Evolutionary conservation across 2,113 vertebrate genomes (phyloP).

Genomic region (Athene noctua): DNA sequence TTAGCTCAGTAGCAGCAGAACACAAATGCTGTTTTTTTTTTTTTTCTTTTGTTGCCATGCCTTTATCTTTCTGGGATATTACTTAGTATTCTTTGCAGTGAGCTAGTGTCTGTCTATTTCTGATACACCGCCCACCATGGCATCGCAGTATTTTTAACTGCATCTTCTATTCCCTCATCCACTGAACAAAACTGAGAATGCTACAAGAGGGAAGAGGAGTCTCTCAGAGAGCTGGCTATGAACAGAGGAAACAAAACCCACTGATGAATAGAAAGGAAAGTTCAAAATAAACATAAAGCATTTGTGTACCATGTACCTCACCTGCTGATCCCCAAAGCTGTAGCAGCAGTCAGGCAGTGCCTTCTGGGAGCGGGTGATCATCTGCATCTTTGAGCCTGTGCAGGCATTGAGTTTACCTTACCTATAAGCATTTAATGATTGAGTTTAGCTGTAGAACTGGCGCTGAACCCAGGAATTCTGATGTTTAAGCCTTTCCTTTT

Average conservation of each 20-base stretch:
- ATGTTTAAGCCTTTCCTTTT: neutral
- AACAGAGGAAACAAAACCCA: neutral
- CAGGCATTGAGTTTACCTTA: neutral
- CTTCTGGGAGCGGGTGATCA: neutral
- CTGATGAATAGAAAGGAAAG: neutral
- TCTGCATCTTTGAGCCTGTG: neutral
- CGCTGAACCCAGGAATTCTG: neutral
- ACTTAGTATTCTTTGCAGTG: constrained; percentile 31
- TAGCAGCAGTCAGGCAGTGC: neutral
- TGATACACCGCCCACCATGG: constrained; percentile 46
- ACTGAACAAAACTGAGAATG: neutral
- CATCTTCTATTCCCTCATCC: constrained; percentile 29
- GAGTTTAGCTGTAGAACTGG: neutral
- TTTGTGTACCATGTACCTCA: neutral
- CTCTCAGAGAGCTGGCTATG: neutral
- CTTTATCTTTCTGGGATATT: constrained; percentile 27
- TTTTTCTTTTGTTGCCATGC: constrained; percentile 33
- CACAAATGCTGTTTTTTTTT: neutral
- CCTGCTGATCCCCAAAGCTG: neutral
- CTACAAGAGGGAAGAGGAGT: constrained; percentile 1
- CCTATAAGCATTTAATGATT: neutral
- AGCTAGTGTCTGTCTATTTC: constrained; percentile 64
- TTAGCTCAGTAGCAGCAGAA: neutral
- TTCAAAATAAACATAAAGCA: neutral
- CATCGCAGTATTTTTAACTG: constrained; percentile 54